These are phyloP conservation scores for Echinarachnius parma DNA, from an alignment of 53 echinoderm and acorn worm genomes.

Conservation along the genomic window DNA sequence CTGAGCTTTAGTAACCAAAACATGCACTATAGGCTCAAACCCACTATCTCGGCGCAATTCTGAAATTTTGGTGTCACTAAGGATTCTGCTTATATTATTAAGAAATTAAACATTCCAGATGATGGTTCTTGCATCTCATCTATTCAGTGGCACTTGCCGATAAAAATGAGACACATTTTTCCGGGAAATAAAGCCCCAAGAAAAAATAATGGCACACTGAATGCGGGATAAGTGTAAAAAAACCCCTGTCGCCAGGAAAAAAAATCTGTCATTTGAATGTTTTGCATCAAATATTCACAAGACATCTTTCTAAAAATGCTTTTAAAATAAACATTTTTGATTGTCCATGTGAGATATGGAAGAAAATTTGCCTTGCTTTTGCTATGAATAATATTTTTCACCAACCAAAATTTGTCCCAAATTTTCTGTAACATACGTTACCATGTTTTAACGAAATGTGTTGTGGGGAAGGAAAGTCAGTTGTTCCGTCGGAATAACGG, in stretches of 20 bases:
- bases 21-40: constrained; percentile 9
- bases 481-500: not conserved
- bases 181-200: not conserved
- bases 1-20: no score
- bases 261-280: not conserved
- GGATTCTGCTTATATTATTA: constrained; percentile 1
- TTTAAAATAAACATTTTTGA: not conserved
- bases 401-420: constrained; percentile 1
- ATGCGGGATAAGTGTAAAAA: constrained; percentile 2
- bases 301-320: not conserved
- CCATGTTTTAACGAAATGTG: not conserved
- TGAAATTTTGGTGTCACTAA: constrained; percentile 10
- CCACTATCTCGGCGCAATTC: constrained; percentile 17
- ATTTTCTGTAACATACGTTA: constrained; percentile 33
- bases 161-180: not conserved
- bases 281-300: constrained; percentile 1
- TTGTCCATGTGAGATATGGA: not conserved
- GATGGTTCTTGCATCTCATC: not conserved
- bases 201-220: constrained; percentile 1
- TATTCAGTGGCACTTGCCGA: not conserved
- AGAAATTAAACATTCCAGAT: not conserved
- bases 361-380: not conserved
- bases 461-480: not conserved
- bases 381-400: constrained; percentile 5
- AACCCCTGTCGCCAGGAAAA: not conserved